Evolutionary conservation across 2,113 vertebrate species (phyloP), one percentile per base, ranked within the genome.

Genomic region (Micronycteris hirsuta): DNA sequence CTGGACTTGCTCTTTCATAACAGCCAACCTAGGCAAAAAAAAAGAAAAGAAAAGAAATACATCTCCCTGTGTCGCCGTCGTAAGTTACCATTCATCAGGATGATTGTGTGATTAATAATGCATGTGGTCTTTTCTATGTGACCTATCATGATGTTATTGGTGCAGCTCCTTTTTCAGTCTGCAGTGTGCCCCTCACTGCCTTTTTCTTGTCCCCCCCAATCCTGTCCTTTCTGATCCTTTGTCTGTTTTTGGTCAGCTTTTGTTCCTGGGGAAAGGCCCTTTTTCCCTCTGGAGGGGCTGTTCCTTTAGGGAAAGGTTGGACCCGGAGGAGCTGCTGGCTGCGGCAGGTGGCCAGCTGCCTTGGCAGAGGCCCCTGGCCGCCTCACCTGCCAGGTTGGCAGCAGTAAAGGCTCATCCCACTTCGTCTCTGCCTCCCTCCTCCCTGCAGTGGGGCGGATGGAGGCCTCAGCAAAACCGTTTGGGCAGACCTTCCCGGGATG

Each of bases 31-130:
- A 33, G 20, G 52, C 31, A 31, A 43, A 71, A 77, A 93, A 56
- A 82, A 31, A 58, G 11, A 20, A 2, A 77, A 78, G 41, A 5
- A 38, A 17, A 67, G 89, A 86, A 71, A 15, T 45, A 10, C 31
- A 93, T 19, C 63, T 70, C 16, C 38, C 54, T 1, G 0, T 26
- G 38, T 76, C 73, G 56, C 84, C 86, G 11, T 89, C 26, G 10
- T 92, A 68, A 81, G 76, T 87, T 90, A 52, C 65, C 36, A 10
- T 85, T 81, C 89, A 74, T 88, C 67, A 92, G 33, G 65, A 52
- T 77, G 91, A 96, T 36, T 91, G 33, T 76, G 36, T 38, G 68
- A 36, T 91, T 74, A 94, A 89, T 93, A 81, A 91, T 77, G 63
- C 56, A 86, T 89, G 74, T 33, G 12, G 14, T 70, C 85, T 54